These are phyloP conservation scores for Stomorhina lunata DNA, from an alignment of 2,888 invertebrate species.

Conservation along the genomic window DNA sequence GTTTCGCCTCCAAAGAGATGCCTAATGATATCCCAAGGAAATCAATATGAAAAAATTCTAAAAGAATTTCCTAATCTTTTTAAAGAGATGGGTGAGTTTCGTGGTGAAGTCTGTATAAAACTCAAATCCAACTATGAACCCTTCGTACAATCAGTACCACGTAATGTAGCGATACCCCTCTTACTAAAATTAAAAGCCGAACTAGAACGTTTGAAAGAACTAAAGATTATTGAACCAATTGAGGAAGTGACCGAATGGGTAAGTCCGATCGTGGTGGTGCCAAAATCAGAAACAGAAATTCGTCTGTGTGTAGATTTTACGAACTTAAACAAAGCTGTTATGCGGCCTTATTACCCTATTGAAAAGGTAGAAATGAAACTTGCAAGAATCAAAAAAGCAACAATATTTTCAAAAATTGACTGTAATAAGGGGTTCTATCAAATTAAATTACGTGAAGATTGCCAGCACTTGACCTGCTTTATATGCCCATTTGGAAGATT, in stretches of 20 bases:
- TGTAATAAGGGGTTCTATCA: background rate
- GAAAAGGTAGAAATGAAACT: conserved; percentile 24
- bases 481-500: conserved; percentile 15
- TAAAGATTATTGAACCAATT: conserved; percentile 3
- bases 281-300: background rate
- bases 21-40: background rate
- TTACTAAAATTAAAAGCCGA: background rate
- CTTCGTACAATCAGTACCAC: conserved; percentile 33
- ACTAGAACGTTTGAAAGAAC: conserved; percentile 3
- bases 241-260: conserved; percentile 39
- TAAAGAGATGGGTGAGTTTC: conserved; percentile 35
- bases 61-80: conserved; percentile 31
- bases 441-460: background rate
- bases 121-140: conserved; percentile 31
- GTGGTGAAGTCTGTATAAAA: conserved; percentile 38
- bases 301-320: conserved; percentile 30
- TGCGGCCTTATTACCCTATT: conserved; percentile 17
- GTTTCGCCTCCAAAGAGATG: conserved; percentile 2
- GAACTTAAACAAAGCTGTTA: conserved; percentile 34
- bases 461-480: background rate
- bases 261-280: conserved; percentile 23
- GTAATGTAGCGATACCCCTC: conserved; percentile 18
- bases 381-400: background rate
- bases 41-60: conserved; percentile 8
- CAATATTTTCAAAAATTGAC: background rate